Evolutionary conservation across 2,797 vertebrate genomes (phyloP), one percentile per base, ranked within the genome.

Genomic region (Rhinatrema bivittatum): DNA sequence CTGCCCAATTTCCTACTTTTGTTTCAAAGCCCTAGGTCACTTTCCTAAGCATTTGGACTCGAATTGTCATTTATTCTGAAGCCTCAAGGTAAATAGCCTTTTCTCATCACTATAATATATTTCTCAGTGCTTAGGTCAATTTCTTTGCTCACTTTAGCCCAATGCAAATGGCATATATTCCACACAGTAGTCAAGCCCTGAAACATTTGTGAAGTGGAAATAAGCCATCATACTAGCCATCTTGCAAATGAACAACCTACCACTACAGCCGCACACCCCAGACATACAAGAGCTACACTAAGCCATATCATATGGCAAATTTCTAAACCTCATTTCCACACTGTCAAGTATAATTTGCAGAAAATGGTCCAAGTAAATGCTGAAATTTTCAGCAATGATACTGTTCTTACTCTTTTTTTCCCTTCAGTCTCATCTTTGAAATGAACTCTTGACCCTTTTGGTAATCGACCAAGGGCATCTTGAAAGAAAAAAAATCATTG

Each of bases 381-480:
- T 33, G 28, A 52, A 39, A 4, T n/a, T 3, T 40, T 24, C 15
- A 43, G 56, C 46, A 20, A 7, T 10, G 20, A 16, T 8, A 27
- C 26, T 4, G 19, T 0, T 1, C 14, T 28, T 2, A 42, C 30
- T 37, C 62, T 46, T 50, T 38, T 46, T 46, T 50, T 38, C 46
- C 46, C 42, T 50, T 34, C 25, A 20, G 29, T 32, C 56, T 13
- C 27, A 41, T 37, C 62, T 62, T 62, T 36, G 10, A 15, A 18
- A 3, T 65, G 68, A 78, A 76, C 71, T 78, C 51, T 50, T 75
- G 73, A 77, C 69, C 71, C 73, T 60, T 47, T 58, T 50, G 54
- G 59, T 56, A 65, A 71, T 57, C 56, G 53, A 40, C 60, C 61
- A 53, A 14, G 4, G 64, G 42, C 50, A 44, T 68, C 62, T 58